These are phyloP conservation scores for Coboldia fuscipes DNA, from an alignment of 1,140 invertebrate genomes.

Conservation along the genomic window DNA sequence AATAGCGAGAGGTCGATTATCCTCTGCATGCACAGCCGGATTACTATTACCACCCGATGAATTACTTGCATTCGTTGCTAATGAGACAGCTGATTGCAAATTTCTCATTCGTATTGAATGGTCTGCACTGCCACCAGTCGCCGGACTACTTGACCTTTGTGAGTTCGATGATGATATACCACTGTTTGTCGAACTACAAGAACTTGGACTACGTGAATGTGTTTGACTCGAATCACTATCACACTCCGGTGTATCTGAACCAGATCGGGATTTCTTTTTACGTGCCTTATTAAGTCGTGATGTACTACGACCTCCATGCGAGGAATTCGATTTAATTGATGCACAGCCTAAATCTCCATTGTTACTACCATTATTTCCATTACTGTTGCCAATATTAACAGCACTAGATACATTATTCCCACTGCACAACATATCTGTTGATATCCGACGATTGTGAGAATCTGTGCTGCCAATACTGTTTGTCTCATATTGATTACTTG, in stretches of 20 bases:
- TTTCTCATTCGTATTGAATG: constrained; percentile 8
- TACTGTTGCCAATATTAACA: neutral
- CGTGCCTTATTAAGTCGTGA: too few species aligned
- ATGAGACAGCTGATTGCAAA: constrained; percentile 11
- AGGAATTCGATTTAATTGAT: too few species aligned
- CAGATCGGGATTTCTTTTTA: constrained; percentile 24
- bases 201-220: constrained; percentile 25
- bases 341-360: too few species aligned
- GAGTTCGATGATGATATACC: constrained; percentile 19
- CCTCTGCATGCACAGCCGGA: constrained; percentile 33
- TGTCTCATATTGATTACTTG: constrained; percentile 6
- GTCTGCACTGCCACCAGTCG: constrained; percentile 15
- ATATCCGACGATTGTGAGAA: too few species aligned
- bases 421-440: too few species aligned
- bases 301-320: too few species aligned
- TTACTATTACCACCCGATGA: constrained; percentile 18
- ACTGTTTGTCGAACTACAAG: constrained; percentile 21
- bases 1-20: constrained; percentile 64
- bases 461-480: constrained; percentile 2
- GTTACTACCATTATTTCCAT: neutral
- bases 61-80: constrained; percentile 8
- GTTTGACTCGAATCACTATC: constrained; percentile 24
- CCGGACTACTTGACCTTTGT: constrained; percentile 17
- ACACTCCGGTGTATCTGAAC: constrained; percentile 22
- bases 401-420: too few species aligned